Evolutionary conservation across 1,140 invertebrate genomes (phyloP).

Genomic region (Lucilia sericata): DNA sequence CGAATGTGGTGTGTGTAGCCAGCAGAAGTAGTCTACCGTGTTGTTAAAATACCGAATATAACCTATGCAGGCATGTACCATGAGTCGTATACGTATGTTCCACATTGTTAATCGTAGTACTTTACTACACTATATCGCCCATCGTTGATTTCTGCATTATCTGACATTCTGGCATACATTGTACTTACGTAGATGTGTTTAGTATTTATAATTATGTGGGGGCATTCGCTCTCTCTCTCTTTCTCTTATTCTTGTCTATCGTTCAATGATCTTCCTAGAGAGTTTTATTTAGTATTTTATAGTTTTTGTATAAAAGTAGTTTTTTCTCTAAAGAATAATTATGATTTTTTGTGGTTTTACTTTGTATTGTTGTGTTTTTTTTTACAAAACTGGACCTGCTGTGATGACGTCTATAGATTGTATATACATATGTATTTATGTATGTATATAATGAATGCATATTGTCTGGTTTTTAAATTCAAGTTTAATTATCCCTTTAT

Average conservation of each 20-base stretch:
- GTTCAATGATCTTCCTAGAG: constrained; percentile 8
- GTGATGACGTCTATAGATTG: constrained; percentile 7
- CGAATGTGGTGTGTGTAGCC: background rate
- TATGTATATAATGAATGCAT: background rate
- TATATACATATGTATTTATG: no score
- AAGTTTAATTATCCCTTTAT: constrained; percentile 10
- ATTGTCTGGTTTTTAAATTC: constrained; percentile 19
- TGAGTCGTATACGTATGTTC: background rate
- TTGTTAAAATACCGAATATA: background rate
- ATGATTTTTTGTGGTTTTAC: background rate
- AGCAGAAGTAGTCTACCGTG: background rate
- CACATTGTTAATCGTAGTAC: background rate
- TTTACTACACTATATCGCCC: background rate
- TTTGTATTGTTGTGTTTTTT: background rate
- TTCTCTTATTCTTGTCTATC: background rate
- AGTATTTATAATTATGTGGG: background rate
- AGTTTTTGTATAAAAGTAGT: no score
- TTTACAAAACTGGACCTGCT: background rate
- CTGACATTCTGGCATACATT: background rate
- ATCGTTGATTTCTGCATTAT: background rate
- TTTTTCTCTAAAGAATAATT: background rate
- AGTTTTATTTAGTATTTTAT: background rate
- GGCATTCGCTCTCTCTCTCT: background rate
- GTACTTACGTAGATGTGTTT: background rate
- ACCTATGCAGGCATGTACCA: background rate